These are phyloP conservation scores for Phymatocera aterrima DNA, from an alignment of 2,888 invertebrate genomes.

Conservation along the genomic window DNA sequence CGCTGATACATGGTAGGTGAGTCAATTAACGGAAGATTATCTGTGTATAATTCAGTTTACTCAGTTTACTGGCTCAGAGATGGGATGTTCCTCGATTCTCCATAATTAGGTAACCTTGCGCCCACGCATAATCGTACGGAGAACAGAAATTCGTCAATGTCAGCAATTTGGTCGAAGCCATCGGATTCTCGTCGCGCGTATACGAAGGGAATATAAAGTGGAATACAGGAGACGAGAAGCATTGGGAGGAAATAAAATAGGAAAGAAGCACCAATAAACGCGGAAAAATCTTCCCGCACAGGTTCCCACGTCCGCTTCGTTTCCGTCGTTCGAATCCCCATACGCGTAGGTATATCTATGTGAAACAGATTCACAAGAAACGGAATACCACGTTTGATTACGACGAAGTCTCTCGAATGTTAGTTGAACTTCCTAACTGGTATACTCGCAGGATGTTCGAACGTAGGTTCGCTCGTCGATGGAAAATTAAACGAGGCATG, in stretches of 20 bases:
- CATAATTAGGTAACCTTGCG: no score
- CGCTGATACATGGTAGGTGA: no score
- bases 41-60: no score
- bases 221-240: neutral
- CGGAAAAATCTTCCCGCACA: neutral
- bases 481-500: slow-evolving; percentile 33
- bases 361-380: neutral
- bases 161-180: neutral
- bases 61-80: no score
- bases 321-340: neutral
- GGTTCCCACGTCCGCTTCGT: neutral
- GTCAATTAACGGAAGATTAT: no score
- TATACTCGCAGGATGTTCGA: neutral
- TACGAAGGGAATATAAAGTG: slow-evolving; percentile 21
- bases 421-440: neutral
- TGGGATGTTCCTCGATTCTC: no score
- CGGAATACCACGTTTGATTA: neutral
- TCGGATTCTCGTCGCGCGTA: slow-evolving; percentile 11
- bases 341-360: neutral
- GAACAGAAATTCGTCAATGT: slow-evolving; percentile 5
- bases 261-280: neutral
- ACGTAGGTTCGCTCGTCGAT: neutral
- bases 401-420: neutral
- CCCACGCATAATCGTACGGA: neutral
- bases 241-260: neutral